Conservation (phyloP, 2,113 vertebrate species). For the Danio rerio region GRCz12tu NC_133197.1:7387501-7388000, state of each 20-base stretch:
- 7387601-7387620: conserved; percentile 90
- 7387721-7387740: no score
- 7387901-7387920: neutral
- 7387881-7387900: neutral
- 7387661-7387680: conserved; percentile 96
- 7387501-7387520: neutral
- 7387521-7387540: neutral
- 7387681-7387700: neutral
- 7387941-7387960: no score
- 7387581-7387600: conserved; percentile 91
- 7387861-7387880: conserved; percentile 88
- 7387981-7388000: no score
- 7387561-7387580: neutral
- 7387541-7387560: neutral
- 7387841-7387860: conserved; percentile 95
- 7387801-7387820: conserved; percentile 88
- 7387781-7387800: conserved; percentile 87
- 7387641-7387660: conserved; percentile 91
- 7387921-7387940: no score
- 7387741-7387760: no score
- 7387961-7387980: no score
- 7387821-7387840: conserved; percentile 98
- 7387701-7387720: neutral
- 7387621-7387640: conserved; percentile 84
- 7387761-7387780: conserved; percentile 88